Evolutionary conservation across 2,888 invertebrate genomes (phyloP).

Genomic region (Drosophila robusta): DNA sequence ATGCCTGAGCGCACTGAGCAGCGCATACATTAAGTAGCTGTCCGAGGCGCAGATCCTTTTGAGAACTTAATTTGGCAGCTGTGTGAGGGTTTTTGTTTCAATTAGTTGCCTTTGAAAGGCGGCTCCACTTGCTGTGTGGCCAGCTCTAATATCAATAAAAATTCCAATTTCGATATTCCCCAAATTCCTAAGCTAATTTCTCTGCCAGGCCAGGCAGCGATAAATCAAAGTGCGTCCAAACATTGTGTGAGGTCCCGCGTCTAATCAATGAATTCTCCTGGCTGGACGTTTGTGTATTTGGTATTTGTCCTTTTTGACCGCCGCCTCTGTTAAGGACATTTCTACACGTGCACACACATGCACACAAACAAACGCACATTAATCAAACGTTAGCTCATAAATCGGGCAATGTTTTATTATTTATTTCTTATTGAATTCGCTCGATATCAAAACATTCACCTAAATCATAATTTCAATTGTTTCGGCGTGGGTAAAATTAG

Average conservation of each 20-base stretch:
- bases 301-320: slow-evolving; percentile 42
- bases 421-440: slow-evolving; percentile 50
- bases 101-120: slow-evolving; percentile 52
- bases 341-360: not conserved
- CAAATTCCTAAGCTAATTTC: slow-evolving; percentile 65
- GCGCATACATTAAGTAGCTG: slow-evolving; percentile 45
- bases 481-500: slow-evolving; percentile 35
- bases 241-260: slow-evolving; percentile 62
- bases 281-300: slow-evolving; percentile 6
- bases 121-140: slow-evolving; percentile 47
- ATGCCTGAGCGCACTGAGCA: not conserved
- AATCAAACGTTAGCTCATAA: slow-evolving; percentile 49
- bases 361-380: slow-evolving; percentile 18
- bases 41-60: slow-evolving; percentile 47
- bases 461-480: slow-evolving; percentile 74
- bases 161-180: slow-evolving; percentile 24
- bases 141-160: slow-evolving; percentile 21
- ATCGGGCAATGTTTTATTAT: slow-evolving; percentile 50
- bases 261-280: slow-evolving; percentile 62
- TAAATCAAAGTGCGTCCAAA: slow-evolving; percentile 64
- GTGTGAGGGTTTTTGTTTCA: slow-evolving; percentile 37
- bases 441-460: slow-evolving; percentile 59
- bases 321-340: slow-evolving; percentile 38
- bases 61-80: slow-evolving; percentile 75
- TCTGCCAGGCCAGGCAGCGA: slow-evolving; percentile 25